Percentiles rank a stretch among this genome's conserved stretches.
These are phyloP conservation scores for Platycnemis pennipes DNA, from an alignment of 2,888 invertebrate species.

Conservation along the genomic window DNA sequence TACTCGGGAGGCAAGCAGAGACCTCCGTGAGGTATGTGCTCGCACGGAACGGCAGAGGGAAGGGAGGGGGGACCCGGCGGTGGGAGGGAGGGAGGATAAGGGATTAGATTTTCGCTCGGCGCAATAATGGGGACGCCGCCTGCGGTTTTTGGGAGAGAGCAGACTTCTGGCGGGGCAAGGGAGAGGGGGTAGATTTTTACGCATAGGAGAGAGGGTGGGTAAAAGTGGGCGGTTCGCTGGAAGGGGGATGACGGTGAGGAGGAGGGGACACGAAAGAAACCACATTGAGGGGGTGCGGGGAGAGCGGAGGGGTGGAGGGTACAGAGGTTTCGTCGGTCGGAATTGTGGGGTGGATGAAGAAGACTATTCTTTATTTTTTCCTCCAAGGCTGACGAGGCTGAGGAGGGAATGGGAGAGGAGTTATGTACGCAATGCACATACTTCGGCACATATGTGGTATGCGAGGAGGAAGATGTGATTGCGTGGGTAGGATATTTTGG, in stretches of 20 bases:
- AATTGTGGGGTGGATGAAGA: neutral
- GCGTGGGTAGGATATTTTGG: slow-evolving; percentile 59
- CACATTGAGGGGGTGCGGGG: neutral
- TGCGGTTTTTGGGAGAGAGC: neutral
- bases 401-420: neutral
- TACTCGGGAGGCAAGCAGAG: neutral
- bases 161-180: neutral
- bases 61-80: neutral
- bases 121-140: neutral
- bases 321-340: neutral
- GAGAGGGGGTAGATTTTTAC: slow-evolving; percentile 11
- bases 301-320: neutral
- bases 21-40: neutral
- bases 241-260: neutral
- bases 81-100: neutral
- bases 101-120: slow-evolving; percentile 47
- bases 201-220: neutral
- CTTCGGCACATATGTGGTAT: neutral
- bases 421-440: neutral
- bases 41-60: neutral
- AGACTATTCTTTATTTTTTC: neutral
- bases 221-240: neutral
- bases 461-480: slow-evolving; percentile 35
- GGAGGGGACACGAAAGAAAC: neutral
- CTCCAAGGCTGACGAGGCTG: neutral